Percentiles rank a stretch among this genome's conserved stretches.
These are phyloP conservation scores for Trichacis sp. DNA, from an alignment of 2,888 invertebrate species.

Conservation along the genomic window DNA sequence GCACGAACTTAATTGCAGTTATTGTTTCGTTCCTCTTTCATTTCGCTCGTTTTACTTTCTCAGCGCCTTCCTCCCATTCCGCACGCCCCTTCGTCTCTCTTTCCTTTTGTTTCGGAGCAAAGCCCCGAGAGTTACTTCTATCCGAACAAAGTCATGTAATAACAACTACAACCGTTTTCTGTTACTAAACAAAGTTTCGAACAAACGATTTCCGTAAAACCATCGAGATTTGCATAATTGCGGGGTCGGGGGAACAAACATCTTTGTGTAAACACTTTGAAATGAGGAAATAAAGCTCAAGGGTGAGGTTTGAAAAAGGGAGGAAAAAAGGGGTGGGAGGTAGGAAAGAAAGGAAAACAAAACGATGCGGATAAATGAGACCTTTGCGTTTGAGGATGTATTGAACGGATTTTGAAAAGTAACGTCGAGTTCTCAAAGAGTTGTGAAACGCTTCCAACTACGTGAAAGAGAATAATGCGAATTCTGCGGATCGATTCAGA, in stretches of 20 bases:
- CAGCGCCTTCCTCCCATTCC: neutral
- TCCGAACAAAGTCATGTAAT: slow-evolving; percentile 9
- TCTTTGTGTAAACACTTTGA: neutral
- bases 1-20: slow-evolving; percentile 1
- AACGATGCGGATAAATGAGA: no score
- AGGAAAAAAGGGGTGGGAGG: neutral
- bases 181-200: slow-evolving; percentile 13
- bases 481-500: no score
- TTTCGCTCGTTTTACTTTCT: slow-evolving; percentile 3
- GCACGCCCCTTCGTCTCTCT: neutral
- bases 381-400: no score
- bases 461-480: no score
- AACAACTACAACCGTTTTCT: slow-evolving; percentile 8
- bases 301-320: no score
- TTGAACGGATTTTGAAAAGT: no score
- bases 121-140: slow-evolving; percentile 9
- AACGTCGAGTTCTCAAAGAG: no score
- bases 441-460: no score
- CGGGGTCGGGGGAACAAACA: slow-evolving; percentile 1
- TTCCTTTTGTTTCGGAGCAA: slow-evolving; percentile 7
- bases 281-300: neutral
- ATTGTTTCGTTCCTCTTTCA: slow-evolving; percentile 6
- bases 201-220: slow-evolving; percentile 16
- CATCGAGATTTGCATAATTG: slow-evolving; percentile 13
- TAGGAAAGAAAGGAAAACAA: neutral